Base-by-base conservation (phyloP, 2,797 vertebrate genomes). In the Poliocrania exsul region DNA sequence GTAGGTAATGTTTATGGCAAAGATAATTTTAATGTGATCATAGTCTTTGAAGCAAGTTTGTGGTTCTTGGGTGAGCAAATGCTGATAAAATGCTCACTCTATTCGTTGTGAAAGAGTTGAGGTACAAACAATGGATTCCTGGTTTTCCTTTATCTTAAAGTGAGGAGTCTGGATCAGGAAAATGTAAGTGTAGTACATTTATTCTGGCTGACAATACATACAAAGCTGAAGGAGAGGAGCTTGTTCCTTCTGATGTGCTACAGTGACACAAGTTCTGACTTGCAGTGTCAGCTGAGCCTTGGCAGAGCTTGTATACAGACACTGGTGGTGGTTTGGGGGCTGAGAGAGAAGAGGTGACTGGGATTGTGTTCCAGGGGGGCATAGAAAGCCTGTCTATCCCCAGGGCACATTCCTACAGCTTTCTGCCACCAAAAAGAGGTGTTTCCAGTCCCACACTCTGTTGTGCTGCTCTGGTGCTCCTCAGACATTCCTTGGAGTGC, bases 51-150 rank as follows among this genome's bases (percentile, higher is more conserved):
- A 81, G 65, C 31, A 84, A 93, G 82, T 92, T 79, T 95, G 80
- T 84, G 85, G 58, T 75, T 95, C 70, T 79, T 91, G 70, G 81
- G n/a, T 92, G 85, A 95, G 90, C 91, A 95, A 90, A 75, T 90
- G 38, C 73, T 95, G 81, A 94, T 90, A 53, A 62, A 88, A 91
- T 92, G 82, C 92, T 95, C 83, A 92, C 79, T 93, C 95, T 93
- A 88, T 93, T 92, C 88, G 17, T 82, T 96, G 81, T 95, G 92
- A 94, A 95, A 91, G 91, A 94, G 89, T 91, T 96, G 95, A 91
- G 93, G 91, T 94, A 77, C 81, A 95, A 56, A 75, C 88, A 81
- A 95, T 38, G 56, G 93, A 87, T 88, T 90, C 86, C 84, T 94
- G 88, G 57, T 83, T 93, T 94, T 95, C 85, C 51, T 2, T 91